Conservation (phyloP, 2,797 vertebrate species). For the Sitta carolinensis region DNA sequence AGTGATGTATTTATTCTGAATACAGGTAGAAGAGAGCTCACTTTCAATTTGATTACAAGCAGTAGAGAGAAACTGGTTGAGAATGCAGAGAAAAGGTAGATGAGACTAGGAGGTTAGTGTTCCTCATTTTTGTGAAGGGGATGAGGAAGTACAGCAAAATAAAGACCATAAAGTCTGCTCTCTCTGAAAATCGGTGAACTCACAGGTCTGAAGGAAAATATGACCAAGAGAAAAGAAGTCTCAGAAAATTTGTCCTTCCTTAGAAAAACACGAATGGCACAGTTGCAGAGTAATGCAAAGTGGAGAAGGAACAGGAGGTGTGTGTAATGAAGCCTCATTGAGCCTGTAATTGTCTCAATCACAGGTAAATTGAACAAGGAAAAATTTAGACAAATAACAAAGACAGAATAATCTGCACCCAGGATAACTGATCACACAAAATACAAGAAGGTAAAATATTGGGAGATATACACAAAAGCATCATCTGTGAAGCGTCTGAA, state of each 20-base stretch:
- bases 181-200: not conserved
- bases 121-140: not conserved
- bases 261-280: not conserved
- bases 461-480: not conserved
- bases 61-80: not conserved
- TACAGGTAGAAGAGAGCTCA: not conserved
- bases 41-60: not conserved
- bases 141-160: not conserved
- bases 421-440: not conserved
- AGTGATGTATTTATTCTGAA: not conserved
- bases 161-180: not conserved
- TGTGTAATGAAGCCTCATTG: not conserved
- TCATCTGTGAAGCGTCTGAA: not conserved
- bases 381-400: not conserved
- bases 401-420: not conserved
- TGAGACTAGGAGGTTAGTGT: not conserved
- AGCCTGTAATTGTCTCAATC: not conserved
- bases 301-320: not conserved
- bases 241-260: not conserved
- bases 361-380: not conserved
- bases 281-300: not conserved
- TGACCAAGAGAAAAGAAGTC: not conserved
- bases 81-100: not conserved
- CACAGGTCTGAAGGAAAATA: not conserved
- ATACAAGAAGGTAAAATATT: not conserved